Conservation (phyloP, 1,140 invertebrate species). For the Conus betulinus region DNA sequence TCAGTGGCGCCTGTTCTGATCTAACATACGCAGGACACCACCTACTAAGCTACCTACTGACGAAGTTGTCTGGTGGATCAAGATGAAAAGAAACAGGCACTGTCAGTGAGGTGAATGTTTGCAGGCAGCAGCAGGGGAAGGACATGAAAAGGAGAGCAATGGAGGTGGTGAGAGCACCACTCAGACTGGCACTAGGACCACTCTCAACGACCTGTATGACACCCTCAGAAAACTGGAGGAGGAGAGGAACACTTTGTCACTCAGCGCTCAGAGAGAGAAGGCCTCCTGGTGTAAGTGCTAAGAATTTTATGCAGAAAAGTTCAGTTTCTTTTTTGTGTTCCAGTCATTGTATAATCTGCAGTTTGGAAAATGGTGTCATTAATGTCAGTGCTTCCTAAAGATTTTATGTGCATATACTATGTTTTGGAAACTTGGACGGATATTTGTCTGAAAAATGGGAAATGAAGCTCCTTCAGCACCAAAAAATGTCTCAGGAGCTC, state of each 20-base stretch:
- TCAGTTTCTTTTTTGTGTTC: not conserved
- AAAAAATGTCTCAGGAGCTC: no score
- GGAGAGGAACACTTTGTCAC: slow-evolving; percentile 70
- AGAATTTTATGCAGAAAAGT: no score
- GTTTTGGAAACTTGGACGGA: no score
- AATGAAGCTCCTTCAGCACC: no score
- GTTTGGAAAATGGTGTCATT: no score
- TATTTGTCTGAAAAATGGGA: no score
- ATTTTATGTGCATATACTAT: not conserved
- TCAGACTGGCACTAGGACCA: slow-evolving; percentile 61
- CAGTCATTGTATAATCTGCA: not conserved
- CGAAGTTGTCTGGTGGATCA: no score
- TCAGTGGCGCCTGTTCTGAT: no score
- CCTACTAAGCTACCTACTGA: no score
- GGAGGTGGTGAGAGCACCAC: slow-evolving; percentile 46
- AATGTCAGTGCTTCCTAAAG: not conserved
- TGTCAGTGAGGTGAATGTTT: no score
- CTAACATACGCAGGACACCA: no score
- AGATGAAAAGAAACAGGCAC: no score
- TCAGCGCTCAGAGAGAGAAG: slow-evolving; percentile 62
- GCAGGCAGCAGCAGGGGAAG: slow-evolving; percentile 19
- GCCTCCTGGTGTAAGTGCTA: slow-evolving; percentile 68
- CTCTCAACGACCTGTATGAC: slow-evolving; percentile 72
- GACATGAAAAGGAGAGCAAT: slow-evolving; percentile 7
- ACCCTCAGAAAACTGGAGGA: slow-evolving; percentile 73